Conservation (phyloP, 1,140 invertebrate genomes). For the Pseudomyrmex dendroicus region DNA sequence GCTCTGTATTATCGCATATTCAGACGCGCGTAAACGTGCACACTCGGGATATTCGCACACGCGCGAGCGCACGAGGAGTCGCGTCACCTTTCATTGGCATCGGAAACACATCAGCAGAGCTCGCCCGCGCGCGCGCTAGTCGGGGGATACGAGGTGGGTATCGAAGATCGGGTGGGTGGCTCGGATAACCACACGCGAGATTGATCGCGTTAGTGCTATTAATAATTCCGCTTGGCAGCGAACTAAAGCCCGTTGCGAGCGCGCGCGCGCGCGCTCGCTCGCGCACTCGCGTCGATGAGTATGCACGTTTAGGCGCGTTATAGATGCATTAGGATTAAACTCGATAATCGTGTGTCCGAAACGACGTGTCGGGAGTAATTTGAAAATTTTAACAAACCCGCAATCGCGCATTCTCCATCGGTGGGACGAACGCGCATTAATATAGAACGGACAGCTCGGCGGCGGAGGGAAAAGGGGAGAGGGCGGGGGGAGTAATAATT, state of each 20-base stretch:
- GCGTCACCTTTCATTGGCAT: constrained; percentile 67
- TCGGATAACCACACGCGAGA: constrained; percentile 63
- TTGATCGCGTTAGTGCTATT: constrained; percentile 67
- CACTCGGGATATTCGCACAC: constrained; percentile 27
- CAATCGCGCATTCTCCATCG: background rate
- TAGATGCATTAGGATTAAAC: constrained; percentile 58
- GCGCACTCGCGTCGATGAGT: constrained; percentile 1
- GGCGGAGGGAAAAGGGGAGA: no score
- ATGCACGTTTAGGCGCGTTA: constrained; percentile 53
- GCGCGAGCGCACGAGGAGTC: constrained; percentile 10
- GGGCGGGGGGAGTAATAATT: background rate
- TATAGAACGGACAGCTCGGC: background rate
- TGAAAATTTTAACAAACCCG: constrained; percentile 13
- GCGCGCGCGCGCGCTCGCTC: no score
- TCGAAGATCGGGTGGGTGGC: constrained; percentile 64
- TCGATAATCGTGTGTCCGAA: constrained; percentile 40
- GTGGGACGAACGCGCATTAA: background rate
- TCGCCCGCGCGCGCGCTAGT: background rate
- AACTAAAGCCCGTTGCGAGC: constrained; percentile 24
- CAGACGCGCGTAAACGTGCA: constrained; percentile 33
- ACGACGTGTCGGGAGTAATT: constrained; percentile 22
- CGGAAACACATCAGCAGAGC: constrained; percentile 61
- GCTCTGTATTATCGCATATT: constrained; percentile 43
- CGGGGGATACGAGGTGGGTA: constrained; percentile 37
- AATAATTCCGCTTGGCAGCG: constrained; percentile 65